These are phyloP conservation scores for Trichopoda pennipes DNA, from an alignment of 2,888 invertebrate species.

Conservation along the genomic window DNA sequence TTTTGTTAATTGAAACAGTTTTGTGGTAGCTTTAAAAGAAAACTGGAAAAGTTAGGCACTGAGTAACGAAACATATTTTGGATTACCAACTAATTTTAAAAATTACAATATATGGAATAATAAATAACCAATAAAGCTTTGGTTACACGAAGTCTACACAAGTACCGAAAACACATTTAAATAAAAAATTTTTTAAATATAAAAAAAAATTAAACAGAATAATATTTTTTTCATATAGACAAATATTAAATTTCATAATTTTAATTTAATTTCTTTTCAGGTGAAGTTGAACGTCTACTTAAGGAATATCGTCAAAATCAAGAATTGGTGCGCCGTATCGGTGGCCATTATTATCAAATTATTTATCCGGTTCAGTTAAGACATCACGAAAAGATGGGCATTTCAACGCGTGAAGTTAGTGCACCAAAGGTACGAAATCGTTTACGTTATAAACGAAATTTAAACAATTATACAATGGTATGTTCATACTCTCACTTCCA, in stretches of 20 bases:
- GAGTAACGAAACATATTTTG: too few relatives aligned
- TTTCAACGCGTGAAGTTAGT: slow-evolving; percentile 95
- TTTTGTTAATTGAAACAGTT: too few relatives aligned
- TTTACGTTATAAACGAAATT: slow-evolving; percentile 80
- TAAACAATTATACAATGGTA: slow-evolving; percentile 82
- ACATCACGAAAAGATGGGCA: slow-evolving; percentile 97
- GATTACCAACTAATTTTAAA: too few relatives aligned
- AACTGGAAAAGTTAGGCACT: too few relatives aligned
- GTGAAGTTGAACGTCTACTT: slow-evolving; percentile 94
- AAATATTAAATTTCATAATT: background rate
- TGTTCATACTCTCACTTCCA: slow-evolving; percentile 78
- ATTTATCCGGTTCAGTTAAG: slow-evolving; percentile 96
- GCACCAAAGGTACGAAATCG: slow-evolving; percentile 89
- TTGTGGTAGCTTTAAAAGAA: too few relatives aligned
- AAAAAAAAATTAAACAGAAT: background rate
- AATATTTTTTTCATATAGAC: background rate
- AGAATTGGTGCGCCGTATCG: slow-evolving; percentile 94
- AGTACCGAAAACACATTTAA: too few relatives aligned
- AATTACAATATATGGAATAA: too few relatives aligned
- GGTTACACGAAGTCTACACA: too few relatives aligned
- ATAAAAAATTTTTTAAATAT: too few relatives aligned
- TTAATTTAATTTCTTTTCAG: slow-evolving; percentile 81
- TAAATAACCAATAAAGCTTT: too few relatives aligned
- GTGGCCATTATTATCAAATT: slow-evolving; percentile 95
- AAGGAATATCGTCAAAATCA: slow-evolving; percentile 95